Conservation (phyloP, 2,113 vertebrate genomes). For the Xiphorhynchus elegans region DNA sequence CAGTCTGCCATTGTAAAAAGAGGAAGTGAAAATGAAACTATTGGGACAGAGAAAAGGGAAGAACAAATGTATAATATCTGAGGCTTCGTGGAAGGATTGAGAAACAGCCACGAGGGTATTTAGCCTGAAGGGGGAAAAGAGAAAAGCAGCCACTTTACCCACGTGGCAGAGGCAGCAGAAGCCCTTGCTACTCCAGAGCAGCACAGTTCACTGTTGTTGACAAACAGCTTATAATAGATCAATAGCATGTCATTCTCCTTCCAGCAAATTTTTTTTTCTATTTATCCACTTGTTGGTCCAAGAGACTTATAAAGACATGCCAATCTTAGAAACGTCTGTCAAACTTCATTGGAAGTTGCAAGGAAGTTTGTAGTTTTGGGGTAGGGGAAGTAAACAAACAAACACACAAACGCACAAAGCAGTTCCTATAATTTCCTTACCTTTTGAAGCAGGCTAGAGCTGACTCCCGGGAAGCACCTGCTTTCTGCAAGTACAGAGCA, state of each 20-base stretch:
- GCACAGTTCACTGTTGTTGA: background rate
- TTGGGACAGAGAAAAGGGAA: background rate
- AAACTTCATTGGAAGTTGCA: background rate
- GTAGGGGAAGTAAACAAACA: background rate
- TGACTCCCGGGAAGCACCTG: background rate
- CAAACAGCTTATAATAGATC: fast-evolving
- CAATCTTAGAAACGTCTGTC: background rate
- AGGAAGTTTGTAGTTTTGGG: background rate
- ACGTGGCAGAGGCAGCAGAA: background rate
- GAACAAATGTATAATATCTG: background rate
- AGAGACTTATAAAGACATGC: background rate
- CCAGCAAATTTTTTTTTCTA: background rate
- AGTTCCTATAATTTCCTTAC: background rate
- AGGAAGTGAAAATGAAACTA: background rate
- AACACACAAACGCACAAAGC: background rate
- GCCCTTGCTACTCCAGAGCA: background rate
- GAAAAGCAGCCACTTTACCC: background rate
- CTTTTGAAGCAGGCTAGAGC: background rate
- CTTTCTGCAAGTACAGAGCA: background rate
- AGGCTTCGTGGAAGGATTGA: background rate
- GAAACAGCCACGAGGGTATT: background rate
- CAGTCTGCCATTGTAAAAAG: fast-evolving
- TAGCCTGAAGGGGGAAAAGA: background rate
- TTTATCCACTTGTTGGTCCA: background rate
- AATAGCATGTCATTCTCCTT: background rate